Percentiles rank a stretch among this genome's conserved stretches.
Conservation (phyloP, 2,797 vertebrate genomes). For the Furcifer pardalis region DNA sequence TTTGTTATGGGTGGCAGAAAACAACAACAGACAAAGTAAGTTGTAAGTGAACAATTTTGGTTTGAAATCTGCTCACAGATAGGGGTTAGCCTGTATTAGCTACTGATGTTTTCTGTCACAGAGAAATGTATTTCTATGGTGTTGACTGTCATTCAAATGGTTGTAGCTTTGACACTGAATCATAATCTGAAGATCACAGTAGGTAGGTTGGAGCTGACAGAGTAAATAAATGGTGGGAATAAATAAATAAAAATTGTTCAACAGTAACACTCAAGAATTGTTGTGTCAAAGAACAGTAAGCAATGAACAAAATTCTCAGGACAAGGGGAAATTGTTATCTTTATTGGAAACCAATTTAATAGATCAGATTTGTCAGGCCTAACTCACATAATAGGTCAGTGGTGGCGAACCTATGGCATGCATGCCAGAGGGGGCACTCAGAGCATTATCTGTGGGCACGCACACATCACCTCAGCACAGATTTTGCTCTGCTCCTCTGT, state of each 20-base stretch:
- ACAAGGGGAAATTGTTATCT: background rate
- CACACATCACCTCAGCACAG: no score
- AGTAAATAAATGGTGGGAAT: no score
- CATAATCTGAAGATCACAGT: background rate
- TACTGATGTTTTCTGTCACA: conserved; percentile 4
- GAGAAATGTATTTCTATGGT: background rate
- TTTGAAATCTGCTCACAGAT: background rate
- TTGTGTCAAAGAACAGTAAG: no score
- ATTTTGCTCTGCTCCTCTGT: no score
- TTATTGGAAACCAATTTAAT: conserved; percentile 9
- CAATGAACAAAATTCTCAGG: no score
- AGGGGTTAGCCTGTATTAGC: background rate
- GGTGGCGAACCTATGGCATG: no score
- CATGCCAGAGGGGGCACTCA: no score
- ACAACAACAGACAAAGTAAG: no score
- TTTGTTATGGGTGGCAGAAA: no score
- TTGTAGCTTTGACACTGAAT: background rate
- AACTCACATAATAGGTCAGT: no score
- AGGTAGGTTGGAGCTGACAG: background rate
- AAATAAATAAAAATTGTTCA: background rate
- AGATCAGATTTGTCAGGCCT: conserved; percentile 4
- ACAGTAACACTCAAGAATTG: background rate
- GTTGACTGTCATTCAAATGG: background rate
- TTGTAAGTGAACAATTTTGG: no score
- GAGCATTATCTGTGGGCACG: no score